Percentiles rank a stretch among this genome's conserved stretches.
Conservation (phyloP, 2,113 vertebrate genomes). For the Sigmodon hispidus region DNA sequence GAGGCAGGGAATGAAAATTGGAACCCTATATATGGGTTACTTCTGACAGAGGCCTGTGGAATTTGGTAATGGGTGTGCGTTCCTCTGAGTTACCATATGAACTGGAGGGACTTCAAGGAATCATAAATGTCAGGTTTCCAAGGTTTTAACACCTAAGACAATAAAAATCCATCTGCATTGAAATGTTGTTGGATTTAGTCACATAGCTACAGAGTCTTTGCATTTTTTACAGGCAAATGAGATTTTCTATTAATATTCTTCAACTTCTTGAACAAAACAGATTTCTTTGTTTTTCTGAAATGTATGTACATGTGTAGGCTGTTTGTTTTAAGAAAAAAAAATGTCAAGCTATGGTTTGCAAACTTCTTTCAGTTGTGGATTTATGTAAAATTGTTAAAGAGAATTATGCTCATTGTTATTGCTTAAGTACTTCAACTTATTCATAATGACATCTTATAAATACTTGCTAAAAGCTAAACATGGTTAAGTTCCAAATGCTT, state of each 20-base stretch:
- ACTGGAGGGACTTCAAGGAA: neutral
- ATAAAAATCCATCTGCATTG: neutral
- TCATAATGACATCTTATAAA: neutral
- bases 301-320: neutral
- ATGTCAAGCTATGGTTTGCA: neutral
- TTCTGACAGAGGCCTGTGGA: neutral
- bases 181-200: neutral
- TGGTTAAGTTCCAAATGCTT: neutral
- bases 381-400: neutral
- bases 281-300: neutral
- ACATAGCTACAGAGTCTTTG: neutral
- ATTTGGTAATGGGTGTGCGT: too few relatives aligned
- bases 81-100: neutral
- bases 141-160: neutral
- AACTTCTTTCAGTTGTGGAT: neutral
- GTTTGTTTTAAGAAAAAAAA: constrained; percentile 17
- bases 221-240: neutral
- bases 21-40: neutral
- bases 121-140: neutral
- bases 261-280: neutral
- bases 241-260: neutral
- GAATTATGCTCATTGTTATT: neutral
- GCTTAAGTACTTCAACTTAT: neutral
- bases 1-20: constrained; percentile 5
- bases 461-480: neutral